Evolutionary conservation across 1,140 invertebrate genomes (phyloP), one percentile per base, ranked within the genome.

Genomic region (Maniola jurtina): DNA sequence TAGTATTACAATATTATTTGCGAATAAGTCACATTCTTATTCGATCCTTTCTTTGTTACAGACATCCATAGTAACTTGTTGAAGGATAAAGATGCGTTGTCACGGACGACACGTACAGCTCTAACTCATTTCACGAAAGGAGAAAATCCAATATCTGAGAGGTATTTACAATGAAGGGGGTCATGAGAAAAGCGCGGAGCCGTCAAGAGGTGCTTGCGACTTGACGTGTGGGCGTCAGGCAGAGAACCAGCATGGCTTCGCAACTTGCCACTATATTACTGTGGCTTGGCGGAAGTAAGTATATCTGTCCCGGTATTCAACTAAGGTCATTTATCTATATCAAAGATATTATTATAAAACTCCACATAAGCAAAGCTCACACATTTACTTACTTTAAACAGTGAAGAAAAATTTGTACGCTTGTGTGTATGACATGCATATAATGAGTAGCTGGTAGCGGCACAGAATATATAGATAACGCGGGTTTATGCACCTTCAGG

Each of bases 231-330:
- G 56, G 66, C 58, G 47, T 35, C 63, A 65, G 9, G 60, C 62
- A 55, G 38, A 55, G 42, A 64, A 54, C 52, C 77, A 81, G 64
- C 61, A 88, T 88, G 86, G 81, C 77, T 70, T 79, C 79, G 9
- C 76, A 67, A 70, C 71, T 86, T 50, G 77, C 75, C 61, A 79
- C 83, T 25, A 73, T 86, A 52, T 68, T 86, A 68, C 57, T 88
- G 64, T 88, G 86, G 84, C 76, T 86, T 55, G 79, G 77, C 71
- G 84, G 84, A 78, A 84, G 86, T 86, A 74, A 84, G 84, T 83
- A 42, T 15, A 15, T 13, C 1, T 52, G 4, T n/a, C n/a, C n/a
- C n/a, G n/a, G n/a, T n/a, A n/a, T n/a, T n/a, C n/a, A n/a, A n/a
- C n/a, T n/a, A n/a, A n/a, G n/a, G n/a, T n/a, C n/a, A n/a, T n/a